phyloP scores from a whole-genome alignment of 2,797 vertebrate genomes.

The Centropyge bicolor region DNA sequence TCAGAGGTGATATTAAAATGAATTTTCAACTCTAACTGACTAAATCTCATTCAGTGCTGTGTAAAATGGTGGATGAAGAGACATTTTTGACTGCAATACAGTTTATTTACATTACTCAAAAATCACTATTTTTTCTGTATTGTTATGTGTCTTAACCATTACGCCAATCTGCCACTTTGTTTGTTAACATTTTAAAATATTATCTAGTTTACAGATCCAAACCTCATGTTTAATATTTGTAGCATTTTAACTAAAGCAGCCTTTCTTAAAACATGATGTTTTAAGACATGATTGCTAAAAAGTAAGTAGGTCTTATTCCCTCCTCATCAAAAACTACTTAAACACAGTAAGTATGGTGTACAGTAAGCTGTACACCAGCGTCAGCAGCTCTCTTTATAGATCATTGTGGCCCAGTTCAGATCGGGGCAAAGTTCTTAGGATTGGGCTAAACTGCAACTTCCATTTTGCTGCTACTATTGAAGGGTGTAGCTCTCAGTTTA shows the following conservation, averaged over 20 bases:
- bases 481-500: slow-evolving; percentile 23
- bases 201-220: neutral
- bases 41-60: neutral
- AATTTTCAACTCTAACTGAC: neutral
- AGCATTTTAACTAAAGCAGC: slow-evolving; percentile 2
- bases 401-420: slow-evolving; percentile 6
- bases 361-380: neutral
- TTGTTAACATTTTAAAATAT: neutral
- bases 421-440: neutral
- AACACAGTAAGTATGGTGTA: neutral
- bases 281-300: neutral
- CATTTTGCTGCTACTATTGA: neutral
- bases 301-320: neutral
- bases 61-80: no score
- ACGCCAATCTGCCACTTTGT: no score
- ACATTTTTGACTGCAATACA: no score
- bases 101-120: no score
- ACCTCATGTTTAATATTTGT: neutral
- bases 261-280: neutral
- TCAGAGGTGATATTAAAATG: neutral
- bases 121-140: neutral
- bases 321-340: neutral
- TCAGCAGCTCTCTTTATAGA: neutral
- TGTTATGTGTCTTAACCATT: neutral
- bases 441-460: neutral